Percentiles rank a stretch among this genome's conserved stretches.
Evolutionary conservation across 1,140 invertebrate species (phyloP).

Genomic region (Plutomurus gul): DNA sequence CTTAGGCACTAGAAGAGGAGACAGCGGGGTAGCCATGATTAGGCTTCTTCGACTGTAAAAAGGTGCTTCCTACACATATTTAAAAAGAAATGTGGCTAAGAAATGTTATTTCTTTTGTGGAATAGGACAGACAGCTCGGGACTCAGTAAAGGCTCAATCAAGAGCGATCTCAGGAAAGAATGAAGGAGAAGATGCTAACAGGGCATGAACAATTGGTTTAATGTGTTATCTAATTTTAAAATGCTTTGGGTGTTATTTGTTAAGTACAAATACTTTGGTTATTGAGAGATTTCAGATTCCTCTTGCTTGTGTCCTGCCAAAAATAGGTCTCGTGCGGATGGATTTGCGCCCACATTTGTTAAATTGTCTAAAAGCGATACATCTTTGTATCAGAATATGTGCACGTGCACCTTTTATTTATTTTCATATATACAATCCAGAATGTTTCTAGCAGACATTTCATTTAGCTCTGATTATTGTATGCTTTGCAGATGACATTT

Average conservation of each 20-base stretch:
- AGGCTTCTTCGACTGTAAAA: too few species aligned
- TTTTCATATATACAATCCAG: not conserved
- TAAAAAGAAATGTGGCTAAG: not conserved
- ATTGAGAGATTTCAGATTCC: constrained; percentile 10
- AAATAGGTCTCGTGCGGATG: not conserved
- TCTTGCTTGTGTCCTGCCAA: constrained; percentile 15
- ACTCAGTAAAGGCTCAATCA: constrained; percentile 8
- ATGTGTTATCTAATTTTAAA: constrained; percentile 7
- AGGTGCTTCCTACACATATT: not conserved
- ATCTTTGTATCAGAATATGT: not conserved
- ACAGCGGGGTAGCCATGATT: too few species aligned
- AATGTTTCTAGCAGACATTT: constrained; percentile 14
- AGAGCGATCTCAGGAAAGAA: constrained; percentile 18
- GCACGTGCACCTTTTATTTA: constrained; percentile 3
- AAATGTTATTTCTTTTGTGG: constrained; percentile 22
- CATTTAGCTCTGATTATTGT: constrained; percentile 7
- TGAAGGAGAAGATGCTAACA: constrained; percentile 17
- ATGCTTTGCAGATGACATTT: constrained; percentile 24
- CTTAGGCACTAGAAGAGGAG: too few species aligned
- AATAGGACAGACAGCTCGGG: constrained; percentile 13
- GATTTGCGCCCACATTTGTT: constrained; percentile 3
- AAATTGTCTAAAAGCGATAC: not conserved
- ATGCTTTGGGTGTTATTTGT: not conserved
- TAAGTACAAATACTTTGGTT: constrained; percentile 9
- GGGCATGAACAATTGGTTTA: not conserved